Percentiles rank a stretch among this genome's conserved stretches.
phyloP scores from a whole-genome alignment of 1,140 invertebrate species.

The Megathymus violae region DNA sequence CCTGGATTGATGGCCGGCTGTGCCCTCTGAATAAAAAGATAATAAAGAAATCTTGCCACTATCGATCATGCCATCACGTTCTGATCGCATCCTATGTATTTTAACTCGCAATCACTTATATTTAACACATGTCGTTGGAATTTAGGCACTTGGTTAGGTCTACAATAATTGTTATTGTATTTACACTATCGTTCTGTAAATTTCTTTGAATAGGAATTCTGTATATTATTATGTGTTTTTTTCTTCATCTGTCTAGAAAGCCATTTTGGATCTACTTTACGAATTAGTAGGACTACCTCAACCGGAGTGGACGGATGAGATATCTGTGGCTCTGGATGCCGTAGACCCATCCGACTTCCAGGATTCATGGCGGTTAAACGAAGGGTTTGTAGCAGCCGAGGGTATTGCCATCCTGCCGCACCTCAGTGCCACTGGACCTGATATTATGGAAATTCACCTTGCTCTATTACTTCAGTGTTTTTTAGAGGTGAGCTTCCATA shows the following conservation, averaged over 20 bases:
- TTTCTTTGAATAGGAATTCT: too few species aligned
- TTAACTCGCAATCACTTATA: too few species aligned
- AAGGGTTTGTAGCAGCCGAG: conserved; percentile 96
- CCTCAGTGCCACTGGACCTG: conserved; percentile 91
- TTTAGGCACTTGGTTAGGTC: too few species aligned
- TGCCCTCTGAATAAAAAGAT: too few species aligned
- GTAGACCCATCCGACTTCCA: conserved; percentile 91
- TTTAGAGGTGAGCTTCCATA: conserved; percentile 84
- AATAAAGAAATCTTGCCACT: too few species aligned
- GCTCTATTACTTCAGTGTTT: conserved; percentile 95
- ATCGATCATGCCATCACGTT: too few species aligned
- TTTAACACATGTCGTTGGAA: too few species aligned
- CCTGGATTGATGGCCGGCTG: too few species aligned
- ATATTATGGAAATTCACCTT: conserved; percentile 95
- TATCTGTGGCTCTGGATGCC: conserved; percentile 92
- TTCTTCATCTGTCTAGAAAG: conserved; percentile 89
- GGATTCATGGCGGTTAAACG: conserved; percentile 93
- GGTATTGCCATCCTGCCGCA: conserved; percentile 92
- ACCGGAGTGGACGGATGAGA: conserved; percentile 96
- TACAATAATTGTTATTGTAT: too few species aligned
- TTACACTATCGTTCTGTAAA: too few species aligned
- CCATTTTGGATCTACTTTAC: conserved; percentile 95
- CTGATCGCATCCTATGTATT: too few species aligned
- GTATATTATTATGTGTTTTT: neutral
- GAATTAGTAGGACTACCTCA: conserved; percentile 93